Base-by-base conservation (phyloP, 2,888 invertebrate genomes). In the Drosophila ezoana region DNA sequence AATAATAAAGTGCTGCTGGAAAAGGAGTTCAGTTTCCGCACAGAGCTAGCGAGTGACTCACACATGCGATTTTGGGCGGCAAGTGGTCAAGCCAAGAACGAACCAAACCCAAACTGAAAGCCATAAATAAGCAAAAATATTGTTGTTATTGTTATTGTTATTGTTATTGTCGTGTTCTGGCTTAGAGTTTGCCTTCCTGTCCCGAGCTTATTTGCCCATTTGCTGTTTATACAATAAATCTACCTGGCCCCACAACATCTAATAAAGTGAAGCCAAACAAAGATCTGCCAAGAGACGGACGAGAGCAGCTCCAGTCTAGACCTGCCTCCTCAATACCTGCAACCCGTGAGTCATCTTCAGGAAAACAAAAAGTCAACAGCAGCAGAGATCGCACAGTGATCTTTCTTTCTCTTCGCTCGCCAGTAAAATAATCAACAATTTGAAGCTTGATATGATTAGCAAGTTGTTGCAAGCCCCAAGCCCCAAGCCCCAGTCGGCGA, bases 361-460 rank as follows among this genome's bases (percentile, higher is more conserved):
- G 28, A 59, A 60, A n/a, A n/a, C 41, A 37, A 43, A 58, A 40
- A 66, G 58, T 57, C 65, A 53, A 60, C 44, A 54, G 52, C 65
- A 44, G 64, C 59, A 47, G 38, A 44, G 43, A 52, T 37, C 74
- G 58, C 23, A 8, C 37, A 14, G 45, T 54, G 47, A 58, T 49
- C 52, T 70, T 47, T 41, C 43, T 54, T 51, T 57, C 52, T 51
- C 56, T 72, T 58, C 51, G 51, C 73, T 70, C 16, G 52, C 58
- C 63, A 69, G 72, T 71, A 77, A 75, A 84, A 69, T 62, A 61
- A 76, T 76, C 75, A 71, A 68, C 81, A 82, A 74, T 77, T 85
- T 81, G 77, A 69, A 77, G 83, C 75, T 75, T 77, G 83, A 85
- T 87, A 85, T 82, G 87, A 87, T 85, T 87, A 85, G 87, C 87